phyloP scores from a whole-genome alignment of 2,113 vertebrate species.

The Hucho hucho region DNA sequence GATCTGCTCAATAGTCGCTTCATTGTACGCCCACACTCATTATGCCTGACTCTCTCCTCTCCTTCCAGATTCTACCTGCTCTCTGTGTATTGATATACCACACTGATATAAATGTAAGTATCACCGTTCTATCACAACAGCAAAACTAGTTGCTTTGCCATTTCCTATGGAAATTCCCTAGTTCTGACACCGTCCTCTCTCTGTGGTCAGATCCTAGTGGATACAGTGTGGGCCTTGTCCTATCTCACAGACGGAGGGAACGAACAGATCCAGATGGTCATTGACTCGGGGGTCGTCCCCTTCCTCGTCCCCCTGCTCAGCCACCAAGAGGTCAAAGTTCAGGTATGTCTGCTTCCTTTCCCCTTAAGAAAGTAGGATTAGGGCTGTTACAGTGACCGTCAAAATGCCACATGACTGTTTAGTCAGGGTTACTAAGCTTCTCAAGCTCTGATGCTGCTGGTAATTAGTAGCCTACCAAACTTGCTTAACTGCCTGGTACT shows the following conservation, averaged over 20 bases:
- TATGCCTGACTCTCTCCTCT: neutral
- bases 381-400: too few species aligned
- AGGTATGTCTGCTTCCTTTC: conserved; percentile 60
- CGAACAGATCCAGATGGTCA: conserved; percentile 93
- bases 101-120: conserved; percentile 92
- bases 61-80: conserved; percentile 83
- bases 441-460: too few species aligned
- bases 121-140: neutral
- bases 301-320: conserved; percentile 89
- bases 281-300: conserved; percentile 89
- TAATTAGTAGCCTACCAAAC: too few species aligned
- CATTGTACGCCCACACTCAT: neutral
- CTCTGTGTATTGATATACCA: conserved; percentile 92
- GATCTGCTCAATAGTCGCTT: neutral
- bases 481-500: too few species aligned
- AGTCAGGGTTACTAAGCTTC: too few species aligned
- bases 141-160: neutral
- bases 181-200: neutral
- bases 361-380: too few species aligned
- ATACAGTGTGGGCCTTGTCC: conserved; percentile 90
- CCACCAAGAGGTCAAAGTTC: conserved; percentile 93
- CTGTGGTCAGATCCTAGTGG: conserved; percentile 83
- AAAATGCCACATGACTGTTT: too few species aligned
- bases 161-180: neutral
- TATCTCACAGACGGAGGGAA: conserved; percentile 91